These are phyloP conservation scores for Euphonia xanthogaster DNA, from an alignment of 2,797 vertebrate genomes.

Conservation along the genomic window DNA sequence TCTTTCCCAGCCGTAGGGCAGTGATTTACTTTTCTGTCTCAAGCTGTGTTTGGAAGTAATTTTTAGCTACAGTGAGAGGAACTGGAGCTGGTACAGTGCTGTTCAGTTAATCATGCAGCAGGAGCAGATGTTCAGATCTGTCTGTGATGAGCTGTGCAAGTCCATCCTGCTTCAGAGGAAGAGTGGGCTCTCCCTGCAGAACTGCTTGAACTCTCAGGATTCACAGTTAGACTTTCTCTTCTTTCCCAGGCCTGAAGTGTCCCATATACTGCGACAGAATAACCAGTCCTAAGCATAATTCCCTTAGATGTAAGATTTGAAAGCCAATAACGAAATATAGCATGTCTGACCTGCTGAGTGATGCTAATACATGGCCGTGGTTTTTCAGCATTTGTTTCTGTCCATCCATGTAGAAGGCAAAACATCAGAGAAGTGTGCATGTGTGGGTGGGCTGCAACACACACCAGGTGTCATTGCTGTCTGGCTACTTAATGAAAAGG, in stretches of 20 bases:
- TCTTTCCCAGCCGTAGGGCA: neutral
- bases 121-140: neutral
- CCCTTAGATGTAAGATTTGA: neutral
- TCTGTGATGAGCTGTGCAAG: neutral
- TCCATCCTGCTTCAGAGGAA: neutral
- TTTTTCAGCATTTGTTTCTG: neutral
- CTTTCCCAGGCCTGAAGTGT: neutral
- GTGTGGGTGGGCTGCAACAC: neutral
- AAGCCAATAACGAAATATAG: neutral
- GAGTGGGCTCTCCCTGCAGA: neutral
- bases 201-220: neutral
- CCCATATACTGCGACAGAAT: neutral
- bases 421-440: neutral
- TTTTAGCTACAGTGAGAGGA: neutral
- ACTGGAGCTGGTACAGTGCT: neutral
- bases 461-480: neutral
- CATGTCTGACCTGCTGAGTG: neutral
- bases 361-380: rapidly evolving
- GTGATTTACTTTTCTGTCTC: constrained; percentile 31
- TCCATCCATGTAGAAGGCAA: neutral
- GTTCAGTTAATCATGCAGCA: neutral
- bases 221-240: neutral
- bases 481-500: neutral
- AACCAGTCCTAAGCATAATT: neutral
- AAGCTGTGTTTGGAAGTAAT: constrained; percentile 4